Percentiles rank a stretch among this genome's conserved stretches.
Evolutionary conservation across 2,888 invertebrate genomes (phyloP).

Genomic region (Xestia sexstrigata): DNA sequence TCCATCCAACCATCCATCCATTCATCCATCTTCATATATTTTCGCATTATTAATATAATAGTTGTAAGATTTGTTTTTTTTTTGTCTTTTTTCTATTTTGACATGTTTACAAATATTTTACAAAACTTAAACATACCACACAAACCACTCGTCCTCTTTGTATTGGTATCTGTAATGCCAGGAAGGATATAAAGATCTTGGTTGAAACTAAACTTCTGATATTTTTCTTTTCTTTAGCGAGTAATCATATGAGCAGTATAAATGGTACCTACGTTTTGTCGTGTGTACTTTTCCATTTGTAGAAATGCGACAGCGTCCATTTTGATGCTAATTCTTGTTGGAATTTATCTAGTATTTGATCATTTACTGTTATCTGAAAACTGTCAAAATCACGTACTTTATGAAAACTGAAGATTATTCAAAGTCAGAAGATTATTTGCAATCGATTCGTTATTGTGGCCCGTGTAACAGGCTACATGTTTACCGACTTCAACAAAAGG

Average conservation of each 20-base stretch:
- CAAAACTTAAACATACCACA: no score
- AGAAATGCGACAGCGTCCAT: conserved; percentile 4
- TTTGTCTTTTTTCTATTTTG: no score
- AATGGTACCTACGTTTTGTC: conserved; percentile 46
- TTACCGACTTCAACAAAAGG: no score
- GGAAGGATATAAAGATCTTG: not conserved
- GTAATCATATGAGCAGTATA: conserved; percentile 42
- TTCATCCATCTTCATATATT: not conserved
- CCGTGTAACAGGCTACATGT: no score
- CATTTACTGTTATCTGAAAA: not conserved
- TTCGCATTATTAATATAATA: not conserved
- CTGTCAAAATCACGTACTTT: not conserved
- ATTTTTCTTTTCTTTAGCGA: not conserved
- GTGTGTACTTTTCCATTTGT: conserved; percentile 28
- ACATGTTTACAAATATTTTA: no score
- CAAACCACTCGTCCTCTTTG: no score
- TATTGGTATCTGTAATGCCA: not conserved
- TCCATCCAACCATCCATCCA: no score
- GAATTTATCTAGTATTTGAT: not conserved
- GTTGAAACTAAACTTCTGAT: conserved; percentile 17
- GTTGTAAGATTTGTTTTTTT: no score
- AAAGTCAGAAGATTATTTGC: not conserved
- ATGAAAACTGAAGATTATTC: not conserved
- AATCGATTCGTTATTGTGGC: no score
- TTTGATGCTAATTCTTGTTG: conserved; percentile 20